A percentile compares a stretch with the other conserved stretches of the same genome.
Evolutionary conservation across 2,113 vertebrate genomes (phyloP).

Genomic region (Gadus chalcogrammus): DNA sequence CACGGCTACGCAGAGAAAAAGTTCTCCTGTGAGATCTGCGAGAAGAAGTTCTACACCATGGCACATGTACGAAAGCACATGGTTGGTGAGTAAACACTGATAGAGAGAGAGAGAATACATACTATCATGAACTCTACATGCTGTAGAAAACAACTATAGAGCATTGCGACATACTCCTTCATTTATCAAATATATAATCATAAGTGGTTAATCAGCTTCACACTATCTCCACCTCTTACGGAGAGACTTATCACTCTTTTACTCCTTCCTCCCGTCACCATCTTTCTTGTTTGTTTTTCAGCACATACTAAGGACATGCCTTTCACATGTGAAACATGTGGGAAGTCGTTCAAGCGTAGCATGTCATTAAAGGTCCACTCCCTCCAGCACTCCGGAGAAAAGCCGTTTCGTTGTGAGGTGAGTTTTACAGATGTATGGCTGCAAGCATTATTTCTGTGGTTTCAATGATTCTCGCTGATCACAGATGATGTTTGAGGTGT

Average conservation of each 20-base stretch:
- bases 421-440: slow-evolving; percentile 27
- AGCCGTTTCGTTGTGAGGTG: slow-evolving; percentile 97
- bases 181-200: too few relatives aligned
- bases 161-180: too few relatives aligned
- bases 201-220: too few relatives aligned
- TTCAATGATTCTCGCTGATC: background rate
- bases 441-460: background rate
- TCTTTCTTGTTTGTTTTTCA: slow-evolving; percentile 43
- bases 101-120: too few relatives aligned
- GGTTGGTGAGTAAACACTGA: slow-evolving; percentile 84
- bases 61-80: slow-evolving; percentile 97
- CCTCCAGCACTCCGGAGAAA: slow-evolving; percentile 95
- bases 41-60: slow-evolving; percentile 99
- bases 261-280: background rate
- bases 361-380: slow-evolving; percentile 99
- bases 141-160: too few relatives aligned
- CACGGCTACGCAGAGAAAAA: slow-evolving; percentile 98
- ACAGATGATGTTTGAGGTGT: too few relatives aligned
- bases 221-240: background rate
- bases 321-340: slow-evolving; percentile 97
- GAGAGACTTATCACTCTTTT: background rate
- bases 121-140: too few relatives aligned
- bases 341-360: slow-evolving; percentile 97
- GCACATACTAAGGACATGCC: slow-evolving; percentile 99
- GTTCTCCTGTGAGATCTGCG: slow-evolving; percentile 97